Evolutionary conservation across 2,797 vertebrate species (phyloP).

Genomic region (Darevskia nairensis): DNA sequence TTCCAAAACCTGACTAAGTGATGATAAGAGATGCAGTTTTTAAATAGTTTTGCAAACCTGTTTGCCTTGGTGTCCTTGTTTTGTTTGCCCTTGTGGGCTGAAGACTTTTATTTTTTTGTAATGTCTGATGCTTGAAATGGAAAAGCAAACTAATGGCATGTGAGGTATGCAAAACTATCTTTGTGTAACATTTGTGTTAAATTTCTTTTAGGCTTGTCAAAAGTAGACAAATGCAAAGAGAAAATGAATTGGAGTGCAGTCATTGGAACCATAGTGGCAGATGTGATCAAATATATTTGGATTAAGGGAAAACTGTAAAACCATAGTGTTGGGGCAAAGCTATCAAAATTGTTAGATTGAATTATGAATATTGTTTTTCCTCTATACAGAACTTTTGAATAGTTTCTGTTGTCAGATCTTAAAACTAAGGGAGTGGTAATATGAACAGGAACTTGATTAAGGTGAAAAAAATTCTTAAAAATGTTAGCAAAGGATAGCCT

Average conservation of each 20-base stretch:
- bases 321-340: background rate
- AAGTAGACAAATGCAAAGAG: background rate
- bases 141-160: background rate
- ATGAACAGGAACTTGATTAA: background rate
- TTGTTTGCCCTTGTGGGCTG: background rate
- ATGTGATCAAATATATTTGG: constrained; percentile 24
- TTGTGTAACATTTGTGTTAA: constrained; percentile 14
- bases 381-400: background rate
- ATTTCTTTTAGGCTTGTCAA: constrained; percentile 26
- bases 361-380: constrained; percentile 10
- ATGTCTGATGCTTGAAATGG: background rate
- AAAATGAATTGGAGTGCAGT: constrained; percentile 35
- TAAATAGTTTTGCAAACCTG: background rate
- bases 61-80: background rate
- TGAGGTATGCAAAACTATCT: background rate
- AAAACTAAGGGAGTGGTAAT: background rate
- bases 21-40: background rate
- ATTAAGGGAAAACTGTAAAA: constrained; percentile 14
- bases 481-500: background rate
- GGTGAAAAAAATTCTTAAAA: background rate
- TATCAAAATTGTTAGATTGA: constrained; percentile 16
- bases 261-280: constrained; percentile 39
- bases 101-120: background rate
- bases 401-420: constrained; percentile 8
- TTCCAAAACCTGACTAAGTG: background rate